A percentile compares a stretch with the other conserved stretches of the same genome.
phyloP scores from a whole-genome alignment of 2,888 invertebrate genomes.

The Sialis lutaria region DNA sequence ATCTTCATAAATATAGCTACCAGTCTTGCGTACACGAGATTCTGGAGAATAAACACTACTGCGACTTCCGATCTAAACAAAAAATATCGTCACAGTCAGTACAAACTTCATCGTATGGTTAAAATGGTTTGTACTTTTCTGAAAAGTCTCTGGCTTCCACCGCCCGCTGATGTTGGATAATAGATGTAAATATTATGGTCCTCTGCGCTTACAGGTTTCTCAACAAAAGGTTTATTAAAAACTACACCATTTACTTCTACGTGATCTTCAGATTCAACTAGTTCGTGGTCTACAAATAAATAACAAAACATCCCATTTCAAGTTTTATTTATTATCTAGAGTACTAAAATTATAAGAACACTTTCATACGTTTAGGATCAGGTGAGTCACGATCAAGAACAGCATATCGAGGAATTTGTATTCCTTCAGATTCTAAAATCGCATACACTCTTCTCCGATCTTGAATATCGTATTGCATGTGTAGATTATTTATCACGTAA shows the following conservation, averaged over 20 bases:
- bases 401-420: slow-evolving; percentile 95
- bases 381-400: slow-evolving; percentile 88
- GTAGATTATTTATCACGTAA: slow-evolving; percentile 94
- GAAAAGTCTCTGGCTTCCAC: slow-evolving; percentile 93
- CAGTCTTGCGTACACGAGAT: slow-evolving; percentile 88
- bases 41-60: slow-evolving; percentile 98
- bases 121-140: slow-evolving; percentile 52
- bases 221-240: slow-evolving; percentile 97
- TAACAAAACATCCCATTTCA: not conserved
- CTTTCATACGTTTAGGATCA: slow-evolving; percentile 68
- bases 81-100: not conserved
- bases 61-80: slow-evolving; percentile 77
- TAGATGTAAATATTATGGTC: slow-evolving; percentile 99
- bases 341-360: not conserved
- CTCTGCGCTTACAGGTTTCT: slow-evolving; percentile 98
- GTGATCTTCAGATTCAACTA: slow-evolving; percentile 91
- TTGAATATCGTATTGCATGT: slow-evolving; percentile 97
- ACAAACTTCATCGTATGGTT: not conserved
- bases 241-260: slow-evolving; percentile 91
- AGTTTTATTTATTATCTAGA: not conserved
- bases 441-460: slow-evolving; percentile 89
- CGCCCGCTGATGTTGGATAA: slow-evolving; percentile 95
- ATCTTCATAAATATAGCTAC: slow-evolving; percentile 98
- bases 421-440: slow-evolving; percentile 82
- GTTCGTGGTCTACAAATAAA: slow-evolving; percentile 53